Conservation (phyloP, 2,888 invertebrate genomes). For the Cryptophagus acutangulus region DNA sequence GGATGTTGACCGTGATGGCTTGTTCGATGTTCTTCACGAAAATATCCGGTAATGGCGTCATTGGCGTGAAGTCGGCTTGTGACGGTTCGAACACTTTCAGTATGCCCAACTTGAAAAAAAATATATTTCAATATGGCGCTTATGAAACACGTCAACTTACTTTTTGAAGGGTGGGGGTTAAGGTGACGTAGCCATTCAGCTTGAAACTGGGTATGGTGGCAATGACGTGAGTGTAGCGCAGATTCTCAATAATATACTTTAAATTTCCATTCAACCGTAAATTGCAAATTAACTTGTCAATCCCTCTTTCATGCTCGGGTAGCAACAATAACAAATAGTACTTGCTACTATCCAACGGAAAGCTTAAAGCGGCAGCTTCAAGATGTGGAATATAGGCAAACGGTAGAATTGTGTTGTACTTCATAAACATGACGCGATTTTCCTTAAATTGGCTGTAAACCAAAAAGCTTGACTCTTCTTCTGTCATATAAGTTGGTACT, state of each 20-base stretch:
- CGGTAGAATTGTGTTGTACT: conserved; percentile 72
- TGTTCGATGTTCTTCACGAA: conserved; percentile 82
- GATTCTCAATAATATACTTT: conserved; percentile 61
- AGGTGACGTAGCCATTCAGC: conserved; percentile 70
- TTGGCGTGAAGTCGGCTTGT: conserved; percentile 70
- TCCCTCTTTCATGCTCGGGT: conserved; percentile 57
- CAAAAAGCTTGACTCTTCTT: conserved; percentile 40
- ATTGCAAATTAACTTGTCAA: conserved; percentile 61
- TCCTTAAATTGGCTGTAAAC: conserved; percentile 50
- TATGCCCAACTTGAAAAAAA: conserved; percentile 61
- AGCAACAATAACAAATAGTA: conserved; percentile 73
- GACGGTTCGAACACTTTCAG: conserved; percentile 75
- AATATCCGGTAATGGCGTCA: conserved; percentile 72
- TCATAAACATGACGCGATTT: conserved; percentile 60
- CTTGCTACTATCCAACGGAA: conserved; percentile 74
- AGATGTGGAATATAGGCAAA: conserved; percentile 69
- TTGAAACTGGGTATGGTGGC: conserved; percentile 77
- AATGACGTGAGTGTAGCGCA: conserved; percentile 66
- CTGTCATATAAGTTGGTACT: conserved; percentile 26
- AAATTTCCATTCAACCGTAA: conserved; percentile 60
- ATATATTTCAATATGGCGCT: background rate
- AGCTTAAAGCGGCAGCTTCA: conserved; percentile 66
- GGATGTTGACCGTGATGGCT: conserved; percentile 75
- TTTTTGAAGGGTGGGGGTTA: conserved; percentile 77
- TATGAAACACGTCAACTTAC: conserved; percentile 49